These are phyloP conservation scores for Fragum whitleyi DNA, from an alignment of 2,888 invertebrate genomes.

Conservation along the genomic window DNA sequence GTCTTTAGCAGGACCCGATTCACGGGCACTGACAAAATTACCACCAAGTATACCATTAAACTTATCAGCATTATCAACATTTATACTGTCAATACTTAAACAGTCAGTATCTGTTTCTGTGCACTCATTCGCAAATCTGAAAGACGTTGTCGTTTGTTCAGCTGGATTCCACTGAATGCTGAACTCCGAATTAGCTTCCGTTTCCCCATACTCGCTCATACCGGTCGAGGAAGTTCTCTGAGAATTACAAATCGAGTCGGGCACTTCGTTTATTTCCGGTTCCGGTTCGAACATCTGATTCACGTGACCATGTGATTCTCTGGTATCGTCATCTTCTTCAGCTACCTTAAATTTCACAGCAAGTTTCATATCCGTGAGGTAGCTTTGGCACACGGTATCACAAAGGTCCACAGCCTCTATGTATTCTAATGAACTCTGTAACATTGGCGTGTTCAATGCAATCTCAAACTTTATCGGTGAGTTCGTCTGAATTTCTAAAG, in stretches of 20 bases:
- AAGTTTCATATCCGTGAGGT: conserved; percentile 65
- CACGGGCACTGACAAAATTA: conserved; percentile 7
- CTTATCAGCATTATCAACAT: conserved; percentile 34
- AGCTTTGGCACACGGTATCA: conserved; percentile 48
- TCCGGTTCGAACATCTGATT: conserved; percentile 47
- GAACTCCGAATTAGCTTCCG: conserved; percentile 63
- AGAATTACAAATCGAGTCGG: conserved; percentile 47
- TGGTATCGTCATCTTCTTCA: conserved; percentile 20
- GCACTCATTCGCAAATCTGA: conserved; percentile 4
- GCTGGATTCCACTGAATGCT: conserved; percentile 60
- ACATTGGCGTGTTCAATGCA: conserved; percentile 60
- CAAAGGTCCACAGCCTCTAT: conserved; percentile 58
- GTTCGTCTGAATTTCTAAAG: conserved; percentile 60
- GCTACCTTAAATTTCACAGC: conserved; percentile 56
- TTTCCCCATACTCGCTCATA: conserved; percentile 60
- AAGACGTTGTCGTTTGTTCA: conserved; percentile 1
- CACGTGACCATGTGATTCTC: conserved; percentile 12
- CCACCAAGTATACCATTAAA: conserved; percentile 44
- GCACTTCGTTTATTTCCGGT: conserved; percentile 41
- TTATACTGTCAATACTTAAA: conserved; percentile 52
- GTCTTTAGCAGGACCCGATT: background rate
- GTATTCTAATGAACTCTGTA: conserved; percentile 54
- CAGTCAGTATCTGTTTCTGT: conserved; percentile 34
- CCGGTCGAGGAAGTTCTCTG: conserved; percentile 44
- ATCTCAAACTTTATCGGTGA: conserved; percentile 64